Percentiles rank a stretch among this genome's conserved stretches.
Conservation (phyloP, 92 coral and sea anemone genomes). For the Epizoanthus fatuus region DNA sequence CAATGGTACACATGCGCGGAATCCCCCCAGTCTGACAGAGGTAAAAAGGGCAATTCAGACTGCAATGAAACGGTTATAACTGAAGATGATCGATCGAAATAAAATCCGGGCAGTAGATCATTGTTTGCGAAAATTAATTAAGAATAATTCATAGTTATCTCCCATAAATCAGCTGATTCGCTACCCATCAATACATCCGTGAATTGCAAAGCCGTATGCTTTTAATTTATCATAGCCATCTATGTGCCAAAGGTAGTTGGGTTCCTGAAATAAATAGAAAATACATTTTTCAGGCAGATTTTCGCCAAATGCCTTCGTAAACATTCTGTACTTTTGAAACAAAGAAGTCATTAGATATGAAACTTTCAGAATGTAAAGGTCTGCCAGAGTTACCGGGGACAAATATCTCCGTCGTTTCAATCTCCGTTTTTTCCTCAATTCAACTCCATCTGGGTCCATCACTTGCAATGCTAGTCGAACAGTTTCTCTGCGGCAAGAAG, state of each 20-base stretch:
- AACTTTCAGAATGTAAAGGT: too few relatives aligned
- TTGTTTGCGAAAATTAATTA: too few relatives aligned
- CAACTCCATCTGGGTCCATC: slow-evolving; percentile 46
- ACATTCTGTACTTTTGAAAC: too few relatives aligned
- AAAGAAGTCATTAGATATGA: too few relatives aligned
- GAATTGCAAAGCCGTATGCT: slow-evolving; percentile 45
- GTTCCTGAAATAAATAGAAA: slow-evolving; percentile 30
- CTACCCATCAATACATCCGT: slow-evolving; percentile 48
- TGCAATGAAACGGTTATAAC: too few relatives aligned
- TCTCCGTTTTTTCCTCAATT: slow-evolving; percentile 37
- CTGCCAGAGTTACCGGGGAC: slow-evolving; percentile 11
- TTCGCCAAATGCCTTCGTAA: too few relatives aligned
- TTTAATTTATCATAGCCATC: slow-evolving; percentile 44
- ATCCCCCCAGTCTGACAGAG: too few relatives aligned
- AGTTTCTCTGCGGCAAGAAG: slow-evolving; percentile 12
- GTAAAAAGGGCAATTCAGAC: too few relatives aligned
- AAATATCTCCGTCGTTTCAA: slow-evolving; percentile 36
- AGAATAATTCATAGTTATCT: not conserved
- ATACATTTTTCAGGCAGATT: slow-evolving; percentile 1
- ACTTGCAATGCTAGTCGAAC: slow-evolving; percentile 27
- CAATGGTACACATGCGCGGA: too few relatives aligned
- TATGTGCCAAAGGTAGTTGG: slow-evolving; percentile 54
- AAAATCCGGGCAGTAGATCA: too few relatives aligned
- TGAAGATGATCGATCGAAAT: too few relatives aligned
- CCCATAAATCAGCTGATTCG: not conserved